Conservation (phyloP, 2,888 invertebrate genomes). For the Xanthorhoe designata region DNA sequence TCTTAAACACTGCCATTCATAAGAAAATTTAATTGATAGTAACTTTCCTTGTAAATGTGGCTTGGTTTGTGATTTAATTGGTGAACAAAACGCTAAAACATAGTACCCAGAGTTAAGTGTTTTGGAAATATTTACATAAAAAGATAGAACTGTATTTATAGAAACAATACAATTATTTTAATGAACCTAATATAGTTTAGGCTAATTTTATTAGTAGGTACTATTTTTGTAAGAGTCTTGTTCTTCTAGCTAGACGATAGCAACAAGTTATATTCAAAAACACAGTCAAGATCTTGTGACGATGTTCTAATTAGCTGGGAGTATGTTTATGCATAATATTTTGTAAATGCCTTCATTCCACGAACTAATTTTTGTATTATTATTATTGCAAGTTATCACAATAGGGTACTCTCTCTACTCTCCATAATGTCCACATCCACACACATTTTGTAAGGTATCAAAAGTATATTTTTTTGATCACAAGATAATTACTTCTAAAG, state of each 20-base stretch:
- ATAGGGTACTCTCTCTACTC: too few species aligned
- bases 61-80: constrained; percentile 16
- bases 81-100: constrained; percentile 11
- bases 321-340: background rate
- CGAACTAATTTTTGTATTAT: too few species aligned
- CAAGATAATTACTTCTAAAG: background rate
- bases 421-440: too few species aligned
- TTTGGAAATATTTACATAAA: constrained; percentile 6
- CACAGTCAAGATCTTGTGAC: background rate
- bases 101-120: background rate
- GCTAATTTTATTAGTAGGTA: constrained; percentile 15
- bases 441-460: too few species aligned
- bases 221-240: constrained; percentile 34
- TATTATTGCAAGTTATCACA: too few species aligned
- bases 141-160: constrained; percentile 7
- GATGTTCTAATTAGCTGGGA: background rate
- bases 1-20: constrained; percentile 44
- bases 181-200: background rate
- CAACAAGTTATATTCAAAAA: background rate
- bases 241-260: constrained; percentile 14
- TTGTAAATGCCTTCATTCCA: background rate
- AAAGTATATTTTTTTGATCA: background rate
- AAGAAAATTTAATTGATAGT: constrained; percentile 24
- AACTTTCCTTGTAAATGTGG: constrained; percentile 23
- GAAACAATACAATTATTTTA: background rate